Base-by-base conservation (phyloP, 2,113 vertebrate genomes). In the Rana temporaria region DNA sequence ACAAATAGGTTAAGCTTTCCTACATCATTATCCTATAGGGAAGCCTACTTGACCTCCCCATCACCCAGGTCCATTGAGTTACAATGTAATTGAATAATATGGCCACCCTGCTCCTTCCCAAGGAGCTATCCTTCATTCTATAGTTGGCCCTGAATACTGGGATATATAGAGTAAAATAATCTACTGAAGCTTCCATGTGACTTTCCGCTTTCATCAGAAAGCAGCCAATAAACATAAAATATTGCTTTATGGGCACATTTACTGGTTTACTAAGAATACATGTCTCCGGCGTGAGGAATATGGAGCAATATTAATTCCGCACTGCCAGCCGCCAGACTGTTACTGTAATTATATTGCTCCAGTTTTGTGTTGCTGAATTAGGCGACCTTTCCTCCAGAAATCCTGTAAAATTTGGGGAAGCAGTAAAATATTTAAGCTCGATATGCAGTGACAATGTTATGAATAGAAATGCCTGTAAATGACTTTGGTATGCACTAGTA, bases 401-500 rank as follows among this genome's bases (percentile, higher is more conserved):
- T 76, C 72, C 53, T 57, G 52, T 83, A 75, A 75, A 75, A 68
- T 75, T 75, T 76, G 53, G 53, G 62, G 85, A 75, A 85, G 84
- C 86, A 85, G 67, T 60, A 56, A 86, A 81, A 82, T 77, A 66
- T 88, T 82, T 85, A 74, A 80, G 72, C 81, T 86, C 84, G 81
- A 42, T 80, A 87, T 70, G 60, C 90, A 88, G 86, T 86, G 85
- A 83, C 72, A 87, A 26, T 85, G 79, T 80, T 85, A 84, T 87
- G 85, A 84, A 88, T 83, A 69, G 85, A 82, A 81, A 38, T 66
- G 82, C 84, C 89, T 89, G 87, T 71, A 89, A 86, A 88, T 84
- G 76, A 77, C 74, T 86, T 75, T 56, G 87, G 55, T 81, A 65
- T 75, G 62, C 84, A 64, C 20, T 85, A 84, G 68, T 87, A 87